Conservation (phyloP, 2,888 invertebrate genomes). For the Lasioglossum calceatum region DNA sequence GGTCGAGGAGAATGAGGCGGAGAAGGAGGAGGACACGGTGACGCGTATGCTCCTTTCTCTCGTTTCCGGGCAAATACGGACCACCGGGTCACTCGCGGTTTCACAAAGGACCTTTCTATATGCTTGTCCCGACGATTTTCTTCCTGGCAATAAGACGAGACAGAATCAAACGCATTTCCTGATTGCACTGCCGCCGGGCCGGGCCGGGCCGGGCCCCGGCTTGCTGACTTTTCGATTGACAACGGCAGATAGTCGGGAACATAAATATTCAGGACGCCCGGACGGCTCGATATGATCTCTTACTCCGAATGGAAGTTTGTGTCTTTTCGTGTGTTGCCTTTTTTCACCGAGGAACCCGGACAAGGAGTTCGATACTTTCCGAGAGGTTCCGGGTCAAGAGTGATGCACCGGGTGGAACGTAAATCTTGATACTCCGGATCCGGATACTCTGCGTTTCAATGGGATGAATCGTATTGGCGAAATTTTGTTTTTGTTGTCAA, state of each 20-base stretch:
- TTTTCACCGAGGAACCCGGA: not conserved
- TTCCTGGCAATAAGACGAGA: constrained; percentile 53
- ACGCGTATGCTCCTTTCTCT: constrained; percentile 42
- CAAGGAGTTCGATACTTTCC: not conserved
- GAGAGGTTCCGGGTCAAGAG: not conserved
- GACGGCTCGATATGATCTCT: constrained; percentile 6
- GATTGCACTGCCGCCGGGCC: constrained; percentile 38
- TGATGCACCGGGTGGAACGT: not conserved
- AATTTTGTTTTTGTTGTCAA: too few species aligned
- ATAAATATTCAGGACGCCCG: not conserved
- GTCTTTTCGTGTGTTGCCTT: not conserved
- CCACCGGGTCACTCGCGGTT: constrained; percentile 59
- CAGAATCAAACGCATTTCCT: constrained; percentile 68
- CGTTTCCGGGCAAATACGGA: constrained; percentile 43
- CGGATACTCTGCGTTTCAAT: too few species aligned
- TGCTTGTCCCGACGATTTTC: constrained; percentile 47
- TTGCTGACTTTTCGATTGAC: constrained; percentile 8
- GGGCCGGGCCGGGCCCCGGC: not conserved
- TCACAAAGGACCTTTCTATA: constrained; percentile 62
- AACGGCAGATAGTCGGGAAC: not conserved
- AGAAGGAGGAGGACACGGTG: not conserved
- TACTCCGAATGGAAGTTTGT: not conserved
- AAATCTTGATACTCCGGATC: not conserved
- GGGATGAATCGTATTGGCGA: too few species aligned
- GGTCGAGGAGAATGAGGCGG: not conserved